A percentile compares a stretch with the other conserved stretches of the same genome.
phyloP scores from a whole-genome alignment of 2,113 vertebrate genomes.

The Strix uralensis region DNA sequence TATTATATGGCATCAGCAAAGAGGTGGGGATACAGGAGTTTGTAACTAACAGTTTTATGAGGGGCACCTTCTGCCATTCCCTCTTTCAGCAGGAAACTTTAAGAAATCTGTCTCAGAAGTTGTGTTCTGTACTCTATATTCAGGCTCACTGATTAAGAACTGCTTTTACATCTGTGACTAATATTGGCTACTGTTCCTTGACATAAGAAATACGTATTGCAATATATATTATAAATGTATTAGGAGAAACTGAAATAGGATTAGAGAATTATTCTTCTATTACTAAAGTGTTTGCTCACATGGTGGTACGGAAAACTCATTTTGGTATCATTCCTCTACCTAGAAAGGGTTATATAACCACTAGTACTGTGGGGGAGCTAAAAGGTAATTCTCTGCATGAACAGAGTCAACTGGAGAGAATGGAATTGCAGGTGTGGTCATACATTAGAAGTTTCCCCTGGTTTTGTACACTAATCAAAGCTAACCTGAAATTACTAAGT shows the following conservation, averaged over 20 bases:
- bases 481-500: not conserved
- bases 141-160: not conserved
- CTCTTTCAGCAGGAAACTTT: not conserved
- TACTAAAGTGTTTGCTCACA: not conserved
- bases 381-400: not conserved
- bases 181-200: not conserved
- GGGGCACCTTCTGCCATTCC: not conserved
- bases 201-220: not conserved
- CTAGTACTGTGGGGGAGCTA: no score
- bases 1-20: not conserved
- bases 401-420: not conserved
- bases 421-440: not conserved
- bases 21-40: not conserved
- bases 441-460: not conserved
- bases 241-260: not conserved
- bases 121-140: not conserved
- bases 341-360: not conserved
- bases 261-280: not conserved
- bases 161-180: not conserved
- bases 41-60: not conserved
- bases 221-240: not conserved
- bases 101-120: not conserved
- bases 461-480: not conserved
- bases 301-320: not conserved
- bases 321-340: not conserved